These are phyloP conservation scores for Chauna torquata DNA, from an alignment of 2,113 vertebrate genomes.

Conservation along the genomic window DNA sequence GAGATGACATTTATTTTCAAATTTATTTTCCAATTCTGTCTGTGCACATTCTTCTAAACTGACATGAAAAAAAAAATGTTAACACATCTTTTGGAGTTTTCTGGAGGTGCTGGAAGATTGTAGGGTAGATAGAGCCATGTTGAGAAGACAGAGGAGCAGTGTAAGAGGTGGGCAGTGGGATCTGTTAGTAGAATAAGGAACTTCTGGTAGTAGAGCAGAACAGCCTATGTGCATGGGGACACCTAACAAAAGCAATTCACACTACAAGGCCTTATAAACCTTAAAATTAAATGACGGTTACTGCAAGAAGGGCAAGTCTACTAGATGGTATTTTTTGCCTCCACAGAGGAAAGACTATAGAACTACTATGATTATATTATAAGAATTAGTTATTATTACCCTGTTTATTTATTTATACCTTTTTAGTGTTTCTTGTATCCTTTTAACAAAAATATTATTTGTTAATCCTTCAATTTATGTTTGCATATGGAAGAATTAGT, in stretches of 20 bases:
- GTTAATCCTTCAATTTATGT: neutral
- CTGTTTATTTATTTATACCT: neutral
- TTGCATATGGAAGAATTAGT: neutral
- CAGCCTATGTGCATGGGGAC: rapidly evolving
- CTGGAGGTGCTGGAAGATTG: neutral
- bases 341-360: neutral
- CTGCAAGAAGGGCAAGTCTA: neutral
- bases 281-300: neutral
- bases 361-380: neutral
- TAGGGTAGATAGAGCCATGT: neutral
- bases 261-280: neutral
- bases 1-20: neutral
- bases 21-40: neutral
- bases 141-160: neutral
- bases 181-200: neutral
- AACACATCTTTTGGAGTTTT: neutral
- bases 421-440: neutral
- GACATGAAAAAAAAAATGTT: neutral
- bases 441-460: neutral
- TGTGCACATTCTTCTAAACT: neutral
- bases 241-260: neutral
- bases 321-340: neutral
- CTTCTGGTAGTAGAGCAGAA: neutral
- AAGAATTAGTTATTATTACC: neutral
- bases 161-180: neutral